Evolutionary conservation across 2,113 vertebrate species (phyloP).

Genomic region (Crotalus tigris): DNA sequence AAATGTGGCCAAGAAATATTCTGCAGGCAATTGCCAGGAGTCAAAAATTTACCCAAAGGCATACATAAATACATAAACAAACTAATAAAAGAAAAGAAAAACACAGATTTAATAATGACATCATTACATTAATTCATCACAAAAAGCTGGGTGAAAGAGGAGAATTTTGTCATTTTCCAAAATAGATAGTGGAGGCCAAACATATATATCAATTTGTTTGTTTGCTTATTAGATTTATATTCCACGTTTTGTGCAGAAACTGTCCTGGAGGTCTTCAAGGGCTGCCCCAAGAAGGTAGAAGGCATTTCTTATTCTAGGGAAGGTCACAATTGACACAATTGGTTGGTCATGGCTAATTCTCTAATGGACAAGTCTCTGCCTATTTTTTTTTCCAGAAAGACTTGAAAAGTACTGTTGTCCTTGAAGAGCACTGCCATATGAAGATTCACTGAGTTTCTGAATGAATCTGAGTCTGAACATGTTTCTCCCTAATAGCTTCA

Average conservation of each 20-base stretch:
- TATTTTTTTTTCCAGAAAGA: background rate
- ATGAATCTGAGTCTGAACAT: background rate
- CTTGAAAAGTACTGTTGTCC: background rate
- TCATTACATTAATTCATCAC: background rate
- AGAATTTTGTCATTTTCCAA: background rate
- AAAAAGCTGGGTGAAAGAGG: background rate
- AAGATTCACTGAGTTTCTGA: background rate
- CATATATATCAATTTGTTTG: background rate
- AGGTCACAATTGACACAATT: background rate
- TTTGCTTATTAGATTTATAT: background rate
- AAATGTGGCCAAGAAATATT: background rate
- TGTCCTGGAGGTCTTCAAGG: background rate
- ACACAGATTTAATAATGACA: background rate
- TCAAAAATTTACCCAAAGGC: background rate
- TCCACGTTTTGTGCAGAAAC: background rate
- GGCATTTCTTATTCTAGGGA: background rate
- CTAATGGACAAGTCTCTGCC: background rate
- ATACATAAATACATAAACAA: background rate
- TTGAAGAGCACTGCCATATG: background rate
- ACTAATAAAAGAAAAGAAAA: background rate
- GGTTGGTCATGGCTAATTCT: background rate
- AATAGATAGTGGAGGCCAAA: background rate
- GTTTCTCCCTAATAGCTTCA: background rate
- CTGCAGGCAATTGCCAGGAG: background rate
- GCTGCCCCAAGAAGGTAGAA: background rate